Base-by-base conservation (phyloP, 2,888 invertebrate genomes). In the Lymantria monacha region DNA sequence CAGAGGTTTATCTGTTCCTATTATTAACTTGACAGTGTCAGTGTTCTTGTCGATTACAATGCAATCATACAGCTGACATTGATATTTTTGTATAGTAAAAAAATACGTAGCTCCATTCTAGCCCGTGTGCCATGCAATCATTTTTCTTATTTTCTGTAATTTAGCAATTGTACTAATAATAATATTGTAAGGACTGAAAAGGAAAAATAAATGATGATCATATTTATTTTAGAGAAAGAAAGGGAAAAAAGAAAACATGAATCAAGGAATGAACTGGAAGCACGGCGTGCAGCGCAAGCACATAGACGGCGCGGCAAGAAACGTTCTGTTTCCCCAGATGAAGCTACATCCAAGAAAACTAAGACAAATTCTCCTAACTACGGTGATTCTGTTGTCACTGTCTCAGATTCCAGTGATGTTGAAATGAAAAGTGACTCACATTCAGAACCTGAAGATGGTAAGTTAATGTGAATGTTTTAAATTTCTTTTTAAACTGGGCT, bases 211-310 rank as follows among this genome's bases (percentile, higher is more conserved):
- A n/a, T n/a, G n/a, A n/a, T n/a, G 5, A 5, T 3, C 22, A 3
- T 22, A 22, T 3, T 42, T 15, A 9, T 66, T 66, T 54, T 66
- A 89, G 95, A 95, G 70, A 88, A 96, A 31, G 95, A 96, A 85
- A 96, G 95, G 93, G 95, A 95, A 2, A 93, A 95, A 64, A 93
- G 96, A 49, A 96, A 96, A 79, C 94, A 96, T 77, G 94, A 94
- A 48, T 95, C 95, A 0, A 92, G 95, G 15, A 92, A 93, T 48
- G 96, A 96, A 74, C 80, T 96, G 12, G 95, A 96, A 78, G 94
- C 96, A 0, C 92, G 96, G 11, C 93, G 96, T 42, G 90, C 93
- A 69, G 92, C 93, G 59, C 84, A 93, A 69, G 92, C 93, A 59
- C 84, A 93, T 40, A 87, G 93, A 1, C 92, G 93, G 42, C 83